Base-by-base conservation (phyloP, 2,797 vertebrate genomes). In the Neosilurus hyrtlii region DNA sequence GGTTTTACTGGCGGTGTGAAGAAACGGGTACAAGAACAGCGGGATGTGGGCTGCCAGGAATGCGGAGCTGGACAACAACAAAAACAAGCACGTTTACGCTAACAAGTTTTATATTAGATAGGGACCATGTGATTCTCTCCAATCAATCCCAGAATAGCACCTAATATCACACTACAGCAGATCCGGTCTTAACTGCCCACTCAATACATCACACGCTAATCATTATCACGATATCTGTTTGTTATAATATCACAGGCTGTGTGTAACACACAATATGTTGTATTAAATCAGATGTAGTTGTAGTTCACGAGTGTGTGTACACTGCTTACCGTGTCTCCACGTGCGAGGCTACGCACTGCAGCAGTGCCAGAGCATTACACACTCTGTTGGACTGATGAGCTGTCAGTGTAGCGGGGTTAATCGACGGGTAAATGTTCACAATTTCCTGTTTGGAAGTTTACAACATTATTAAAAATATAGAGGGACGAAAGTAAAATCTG, bases 1-100 rank as follows among this genome's bases (percentile, higher is more conserved):
- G 0, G 98, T 99, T 94, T 99, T 99, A 92, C 98, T 99, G 85
- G 99, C 98, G 1, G 98, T 99, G 95, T 99, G 98, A 88, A 99
- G 92, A 90, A 99, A 99, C 0, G 97, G 98, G 86, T 99, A 99
- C 35, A 96, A 92, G 90, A 97, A 97, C 56, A 97, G 93, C 72
- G 96, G 96, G 86, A 97, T 97, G 54, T 97, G 96, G 86, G 96
- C 96, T 84, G 96, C 95, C 85, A 97, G 92, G 88, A 97, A 95
- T 88, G 97, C 95, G 89, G 98, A 91, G 91, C 97, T 95, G 93
- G 90, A 79, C 88, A 89, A 16, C 90, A 90, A 75, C 90, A 16
- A 89, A 89, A 68, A 91, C 22, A 63, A 15, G 26, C 18, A 52
- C 2, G 63, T 30, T 63, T 49, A 12, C 9, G 18, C 7, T 10